Evolutionary conservation across 37 sponge, comb jelly and placozoan species (phyloP).

Genomic region (Haliclona indistincta): DNA sequence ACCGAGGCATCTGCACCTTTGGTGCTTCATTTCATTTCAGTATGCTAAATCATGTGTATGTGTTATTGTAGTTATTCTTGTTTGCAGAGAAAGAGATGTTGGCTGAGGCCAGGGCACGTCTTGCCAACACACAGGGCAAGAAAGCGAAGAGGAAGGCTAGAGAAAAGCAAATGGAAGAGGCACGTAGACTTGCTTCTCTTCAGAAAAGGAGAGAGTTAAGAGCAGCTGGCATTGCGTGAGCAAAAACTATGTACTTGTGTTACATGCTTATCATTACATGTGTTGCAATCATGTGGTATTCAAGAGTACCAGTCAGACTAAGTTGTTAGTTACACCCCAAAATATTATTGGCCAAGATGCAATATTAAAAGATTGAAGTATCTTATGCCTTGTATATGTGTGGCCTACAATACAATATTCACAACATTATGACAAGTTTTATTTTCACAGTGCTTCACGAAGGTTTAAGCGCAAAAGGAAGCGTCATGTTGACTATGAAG

Average conservation of each 20-base stretch:
- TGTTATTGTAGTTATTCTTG: too few relatives aligned
- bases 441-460: slow-evolving; percentile 26
- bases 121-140: slow-evolving; percentile 99
- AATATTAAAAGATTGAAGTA: too few relatives aligned
- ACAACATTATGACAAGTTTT: background rate
- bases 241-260: background rate
- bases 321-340: background rate
- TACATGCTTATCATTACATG: background rate
- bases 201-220: slow-evolving; percentile 94
- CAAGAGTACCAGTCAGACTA: background rate
- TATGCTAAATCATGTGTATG: too few relatives aligned
- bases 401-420: background rate
- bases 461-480: slow-evolving; percentile 44
- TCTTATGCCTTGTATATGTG: background rate
- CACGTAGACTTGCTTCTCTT: slow-evolving; percentile 92
- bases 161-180: slow-evolving; percentile 99
- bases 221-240: slow-evolving; percentile 94
- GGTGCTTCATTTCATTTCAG: too few relatives aligned
- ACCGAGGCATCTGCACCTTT: too few relatives aligned
- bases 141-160: slow-evolving; percentile 99
- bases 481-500: slow-evolving; percentile 83
- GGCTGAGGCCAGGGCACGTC: slow-evolving; percentile 95
- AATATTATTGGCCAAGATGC: too few relatives aligned
- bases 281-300: background rate
- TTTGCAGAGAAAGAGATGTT: slow-evolving; percentile 96